phyloP scores from a whole-genome alignment of 53 echinoderm and acorn worm species.

The Antedon mediterranea region DNA sequence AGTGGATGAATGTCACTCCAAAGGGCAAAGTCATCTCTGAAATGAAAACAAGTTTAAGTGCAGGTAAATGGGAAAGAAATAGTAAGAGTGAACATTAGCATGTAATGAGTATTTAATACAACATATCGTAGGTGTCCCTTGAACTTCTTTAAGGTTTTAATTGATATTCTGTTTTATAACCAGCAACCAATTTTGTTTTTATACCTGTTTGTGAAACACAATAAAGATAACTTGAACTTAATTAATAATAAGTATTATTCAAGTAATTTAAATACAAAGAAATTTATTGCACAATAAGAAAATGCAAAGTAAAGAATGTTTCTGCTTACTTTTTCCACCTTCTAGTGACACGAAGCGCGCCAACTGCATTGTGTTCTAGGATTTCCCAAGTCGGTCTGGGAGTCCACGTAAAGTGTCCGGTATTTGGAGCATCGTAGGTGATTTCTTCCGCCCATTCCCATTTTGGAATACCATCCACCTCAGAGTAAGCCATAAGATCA shows the following conservation, averaged over 20 bases:
- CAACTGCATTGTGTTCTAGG: constrained; percentile 56
- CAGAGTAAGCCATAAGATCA: constrained; percentile 50
- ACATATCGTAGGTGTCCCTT: no score
- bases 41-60: constrained; percentile 28
- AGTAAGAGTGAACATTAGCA: no score
- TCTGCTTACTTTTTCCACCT: constrained; percentile 82
- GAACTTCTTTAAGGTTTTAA: no score
- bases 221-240: no score
- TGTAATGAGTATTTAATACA: no score
- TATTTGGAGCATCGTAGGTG: constrained; percentile 42
- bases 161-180: no score
- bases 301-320: no score
- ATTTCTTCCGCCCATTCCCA: constrained; percentile 76
- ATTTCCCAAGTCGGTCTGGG: constrained; percentile 33
- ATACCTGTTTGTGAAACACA: no score
- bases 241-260: no score
- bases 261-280: no score
- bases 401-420: constrained; percentile 70
- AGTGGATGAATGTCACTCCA: constrained; percentile 72
- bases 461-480: constrained; percentile 46
- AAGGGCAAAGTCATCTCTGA: constrained; percentile 31
- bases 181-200: no score
- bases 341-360: constrained; percentile 71
- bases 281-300: no score
- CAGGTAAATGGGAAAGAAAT: constrained; percentile 37